Conservation (phyloP, 2,888 invertebrate species). For the Cephus rjabovi region DNA sequence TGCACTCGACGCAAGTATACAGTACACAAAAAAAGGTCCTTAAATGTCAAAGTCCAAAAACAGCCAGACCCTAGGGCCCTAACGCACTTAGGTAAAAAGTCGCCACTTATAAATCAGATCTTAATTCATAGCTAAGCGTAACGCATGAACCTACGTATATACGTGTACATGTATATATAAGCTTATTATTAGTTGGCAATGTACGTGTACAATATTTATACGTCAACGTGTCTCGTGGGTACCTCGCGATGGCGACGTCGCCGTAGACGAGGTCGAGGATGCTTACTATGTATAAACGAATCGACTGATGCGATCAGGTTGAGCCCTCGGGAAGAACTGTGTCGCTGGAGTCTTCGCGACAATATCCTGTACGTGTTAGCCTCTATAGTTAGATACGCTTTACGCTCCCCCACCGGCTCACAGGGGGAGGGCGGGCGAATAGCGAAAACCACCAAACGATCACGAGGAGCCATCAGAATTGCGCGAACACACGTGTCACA, state of each 20-base stretch:
- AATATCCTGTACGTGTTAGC: constrained; percentile 57
- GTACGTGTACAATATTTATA: background rate
- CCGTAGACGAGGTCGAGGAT: constrained; percentile 2
- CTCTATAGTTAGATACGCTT: constrained; percentile 63
- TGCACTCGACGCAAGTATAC: background rate
- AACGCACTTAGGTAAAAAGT: background rate
- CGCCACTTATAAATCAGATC: background rate
- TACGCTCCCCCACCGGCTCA: constrained; percentile 35
- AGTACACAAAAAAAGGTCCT: background rate
- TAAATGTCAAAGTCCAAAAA: background rate
- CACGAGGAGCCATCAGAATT: background rate
- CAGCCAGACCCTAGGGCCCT: background rate
- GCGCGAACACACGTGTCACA: constrained; percentile 2
- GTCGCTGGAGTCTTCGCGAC: constrained; percentile 59
- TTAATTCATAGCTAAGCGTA: background rate
- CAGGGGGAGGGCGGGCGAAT: constrained; percentile 1
- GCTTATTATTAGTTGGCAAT: constrained; percentile 20
- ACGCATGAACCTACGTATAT: background rate
- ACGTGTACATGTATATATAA: background rate
- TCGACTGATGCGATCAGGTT: constrained; percentile 52
- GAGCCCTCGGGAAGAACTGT: constrained; percentile 62
- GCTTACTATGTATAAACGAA: constrained; percentile 20
- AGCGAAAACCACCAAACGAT: background rate
- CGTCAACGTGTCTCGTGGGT: constrained; percentile 13
- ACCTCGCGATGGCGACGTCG: constrained; percentile 11